Base-by-base conservation (phyloP, 2,113 vertebrate genomes). In the Epinephelus cyanopodus region DNA sequence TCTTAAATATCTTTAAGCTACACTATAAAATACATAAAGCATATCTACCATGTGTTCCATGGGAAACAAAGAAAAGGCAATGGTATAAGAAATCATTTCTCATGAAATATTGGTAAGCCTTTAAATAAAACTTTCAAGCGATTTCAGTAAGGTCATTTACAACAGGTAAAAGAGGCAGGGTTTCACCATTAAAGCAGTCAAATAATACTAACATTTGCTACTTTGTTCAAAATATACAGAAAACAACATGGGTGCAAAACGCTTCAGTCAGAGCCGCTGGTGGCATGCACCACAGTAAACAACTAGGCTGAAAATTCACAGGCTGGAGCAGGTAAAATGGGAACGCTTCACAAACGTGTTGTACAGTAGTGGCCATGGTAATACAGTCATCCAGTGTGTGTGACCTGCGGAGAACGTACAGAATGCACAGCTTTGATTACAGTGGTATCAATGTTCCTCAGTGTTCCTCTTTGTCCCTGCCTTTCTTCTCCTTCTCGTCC, bases 401-500 rank as follows among this genome's bases (percentile, higher is more conserved):
- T 82, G 77, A 65, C 61, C 73, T 25, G 75, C 7, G 25, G 52
- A 63, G 19, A 27, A 58, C 13, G 2, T 8, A 37, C 33, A 37
- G 42, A 11, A 25, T 78, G 65, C 77, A 74, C 80, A 82, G 84
- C 77, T 77, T 62, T 52, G n/a, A 80, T 74, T 69, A 80, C 87
- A 82, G 89, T 78, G 75, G 74, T 65, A 3, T 94, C 60, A 97
- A 94, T 98, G 97, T 52, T 99, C 98, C 66, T 94, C 60, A 97
- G 94, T 98, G 97, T 52, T 99, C 98, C 66, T 99, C 98, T 88
- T 98, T 98, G 91, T 98, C 97, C 87, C 97, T 92, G 91, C 97
- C 97, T 95, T 96, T 98, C 94, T 96, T 98, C 27, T 99, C 98
- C 85, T 97, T 99, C 88, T 99, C 98, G 47, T 99, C 98, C 90